Evolutionary conservation across 30 jellyfish, hydroid and myxozoan genomes (phyloP).

Genomic region (Cassiopea xamachana): DNA sequence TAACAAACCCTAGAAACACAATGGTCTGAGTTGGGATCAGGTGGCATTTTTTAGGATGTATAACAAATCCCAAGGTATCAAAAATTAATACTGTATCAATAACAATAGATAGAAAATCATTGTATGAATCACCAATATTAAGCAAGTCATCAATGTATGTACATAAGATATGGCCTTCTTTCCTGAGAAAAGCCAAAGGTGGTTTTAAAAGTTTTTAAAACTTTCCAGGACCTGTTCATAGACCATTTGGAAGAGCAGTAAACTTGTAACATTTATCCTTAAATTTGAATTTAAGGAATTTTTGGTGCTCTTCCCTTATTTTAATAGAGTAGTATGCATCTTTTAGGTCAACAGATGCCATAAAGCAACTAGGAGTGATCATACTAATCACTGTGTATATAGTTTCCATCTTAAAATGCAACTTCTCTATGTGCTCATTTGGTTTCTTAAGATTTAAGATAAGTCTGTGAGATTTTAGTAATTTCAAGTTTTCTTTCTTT

Average conservation of each 20-base stretch:
- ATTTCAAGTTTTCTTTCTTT: no score
- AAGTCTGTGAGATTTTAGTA: conserved; percentile 4
- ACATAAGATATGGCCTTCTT: conserved; percentile 42
- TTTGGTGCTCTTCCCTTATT: conserved; percentile 19
- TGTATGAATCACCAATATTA: conserved; percentile 19
- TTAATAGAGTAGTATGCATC: neutral
- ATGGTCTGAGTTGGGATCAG: neutral
- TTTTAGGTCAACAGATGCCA: conserved; percentile 28
- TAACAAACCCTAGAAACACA: neutral
- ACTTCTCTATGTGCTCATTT: conserved; percentile 33
- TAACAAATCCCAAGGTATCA: neutral
- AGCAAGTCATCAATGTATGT: conserved; percentile 58
- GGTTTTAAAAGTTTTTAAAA: conserved; percentile 28
- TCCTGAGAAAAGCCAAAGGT: neutral
- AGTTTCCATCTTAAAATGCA: conserved; percentile 59
- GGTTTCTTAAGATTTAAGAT: conserved; percentile 23
- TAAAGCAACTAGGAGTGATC: conserved; percentile 24
- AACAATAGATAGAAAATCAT: neutral
- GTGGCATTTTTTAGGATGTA: neutral
- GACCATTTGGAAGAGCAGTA: neutral
- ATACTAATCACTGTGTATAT: conserved; percentile 4
- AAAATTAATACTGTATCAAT: neutral
- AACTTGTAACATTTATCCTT: neutral
- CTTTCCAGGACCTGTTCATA: neutral
- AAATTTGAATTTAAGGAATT: neutral